Percentiles rank a stretch among this genome's conserved stretches.
These are phyloP conservation scores for Scaptomyza cyrtandrae DNA, from an alignment of 2,888 invertebrate genomes.

Conservation along the genomic window DNA sequence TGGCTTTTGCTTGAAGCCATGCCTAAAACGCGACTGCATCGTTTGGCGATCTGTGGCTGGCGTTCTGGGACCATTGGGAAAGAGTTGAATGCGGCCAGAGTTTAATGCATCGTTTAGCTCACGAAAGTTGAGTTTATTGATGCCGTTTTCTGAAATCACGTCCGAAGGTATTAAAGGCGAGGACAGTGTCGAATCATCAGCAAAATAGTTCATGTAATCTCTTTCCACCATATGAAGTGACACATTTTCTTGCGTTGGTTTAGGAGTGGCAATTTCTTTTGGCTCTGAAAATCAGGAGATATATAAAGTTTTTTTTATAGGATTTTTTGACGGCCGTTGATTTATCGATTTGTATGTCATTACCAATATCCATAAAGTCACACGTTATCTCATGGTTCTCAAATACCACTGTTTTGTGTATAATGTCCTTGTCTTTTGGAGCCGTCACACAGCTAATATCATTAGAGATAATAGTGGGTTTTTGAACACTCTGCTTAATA, in stretches of 20 bases:
- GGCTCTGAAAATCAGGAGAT: slow-evolving; percentile 22
- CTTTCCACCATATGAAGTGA: slow-evolving; percentile 22
- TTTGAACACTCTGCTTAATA: slow-evolving; percentile 2
- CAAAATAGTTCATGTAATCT: slow-evolving; percentile 29
- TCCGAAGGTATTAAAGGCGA: slow-evolving; percentile 68
- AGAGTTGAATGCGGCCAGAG: slow-evolving; percentile 69
- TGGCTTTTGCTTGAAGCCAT: slow-evolving; percentile 18
- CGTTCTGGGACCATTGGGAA: slow-evolving; percentile 62
- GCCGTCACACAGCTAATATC: slow-evolving; percentile 15
- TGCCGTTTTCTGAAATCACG: slow-evolving; percentile 49
- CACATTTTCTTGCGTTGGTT: neutral
- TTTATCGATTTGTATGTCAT: neutral
- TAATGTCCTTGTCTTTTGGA: neutral
- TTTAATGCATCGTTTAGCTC: slow-evolving; percentile 76
- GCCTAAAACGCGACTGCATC: slow-evolving; percentile 27
- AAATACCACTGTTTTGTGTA: slow-evolving; percentile 36
- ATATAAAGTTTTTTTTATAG: neutral
- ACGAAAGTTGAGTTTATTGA: slow-evolving; percentile 63
- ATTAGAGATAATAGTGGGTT: neutral
- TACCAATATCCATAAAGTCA: slow-evolving; percentile 45
- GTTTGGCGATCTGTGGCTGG: slow-evolving; percentile 47
- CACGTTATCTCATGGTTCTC: slow-evolving; percentile 40
- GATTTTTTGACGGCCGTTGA: neutral
- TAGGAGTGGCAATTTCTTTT: neutral
- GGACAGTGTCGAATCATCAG: slow-evolving; percentile 36